A percentile compares a stretch with the other conserved stretches of the same genome.
Evolutionary conservation across 2,113 vertebrate genomes (phyloP).

Genomic region (Ailuropoda melanoleuca): DNA sequence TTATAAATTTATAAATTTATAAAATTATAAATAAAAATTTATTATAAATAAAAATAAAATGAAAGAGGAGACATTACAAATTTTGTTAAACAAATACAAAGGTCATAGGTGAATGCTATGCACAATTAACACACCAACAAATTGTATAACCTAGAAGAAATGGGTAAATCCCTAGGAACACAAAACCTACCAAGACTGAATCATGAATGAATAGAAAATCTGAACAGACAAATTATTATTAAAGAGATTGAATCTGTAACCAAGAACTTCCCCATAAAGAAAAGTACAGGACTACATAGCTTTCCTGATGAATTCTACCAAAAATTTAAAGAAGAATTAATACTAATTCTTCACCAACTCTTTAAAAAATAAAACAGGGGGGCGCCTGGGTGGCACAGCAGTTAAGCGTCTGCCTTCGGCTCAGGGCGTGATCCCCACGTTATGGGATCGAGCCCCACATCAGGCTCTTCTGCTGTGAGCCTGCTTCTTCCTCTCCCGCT

Average conservation of each 20-base stretch:
- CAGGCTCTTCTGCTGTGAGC: no score
- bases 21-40: no score
- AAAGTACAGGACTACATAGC: background rate
- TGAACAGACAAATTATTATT: background rate
- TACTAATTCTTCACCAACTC: background rate
- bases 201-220: background rate
- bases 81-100: background rate
- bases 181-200: background rate
- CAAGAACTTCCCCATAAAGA: background rate
- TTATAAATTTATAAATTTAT: no score
- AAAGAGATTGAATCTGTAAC: background rate
- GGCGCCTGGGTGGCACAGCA: no score
- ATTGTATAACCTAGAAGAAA: background rate
- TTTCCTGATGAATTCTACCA: background rate
- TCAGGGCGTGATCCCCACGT: no score
- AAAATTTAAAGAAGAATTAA: background rate
- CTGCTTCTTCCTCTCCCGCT: no score
- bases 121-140: background rate
- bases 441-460: no score
- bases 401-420: no score
- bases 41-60: no score
- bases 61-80: background rate
- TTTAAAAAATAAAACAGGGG: background rate
- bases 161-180: background rate
- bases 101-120: background rate